Percentiles rank a stretch among this genome's conserved stretches.
Conservation (phyloP, 2,797 vertebrate genomes). For the Paedocypris micromegethes region DNA sequence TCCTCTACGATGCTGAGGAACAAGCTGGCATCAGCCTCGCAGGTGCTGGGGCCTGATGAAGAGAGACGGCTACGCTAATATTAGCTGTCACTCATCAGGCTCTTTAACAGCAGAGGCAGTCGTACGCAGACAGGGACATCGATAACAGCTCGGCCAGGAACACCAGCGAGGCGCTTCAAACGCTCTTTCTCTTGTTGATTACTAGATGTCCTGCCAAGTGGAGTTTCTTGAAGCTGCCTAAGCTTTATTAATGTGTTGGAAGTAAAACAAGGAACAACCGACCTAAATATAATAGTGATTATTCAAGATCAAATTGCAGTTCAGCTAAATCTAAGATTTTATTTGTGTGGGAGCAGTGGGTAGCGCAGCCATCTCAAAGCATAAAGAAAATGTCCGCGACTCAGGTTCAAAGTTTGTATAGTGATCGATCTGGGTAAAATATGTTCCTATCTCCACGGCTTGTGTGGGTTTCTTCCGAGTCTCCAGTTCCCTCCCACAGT, state of each 20-base stretch:
- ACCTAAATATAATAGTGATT: too few relatives aligned
- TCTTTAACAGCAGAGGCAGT: constrained; percentile 44
- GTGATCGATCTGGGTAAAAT: too few relatives aligned
- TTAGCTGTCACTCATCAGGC: constrained; percentile 43
- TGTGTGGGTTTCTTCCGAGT: too few relatives aligned
- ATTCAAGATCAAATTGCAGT: too few relatives aligned
- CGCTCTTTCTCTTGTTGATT: neutral
- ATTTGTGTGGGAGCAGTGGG: too few relatives aligned
- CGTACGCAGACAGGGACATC: constrained; percentile 9
- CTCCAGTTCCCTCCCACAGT: too few relatives aligned
- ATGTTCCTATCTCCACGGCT: too few relatives aligned
- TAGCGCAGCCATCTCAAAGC: too few relatives aligned
- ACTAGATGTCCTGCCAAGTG: constrained; percentile 14
- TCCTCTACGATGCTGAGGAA: constrained; percentile 21
- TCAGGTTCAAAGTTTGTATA: too few relatives aligned
- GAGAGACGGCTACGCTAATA: constrained; percentile 38
- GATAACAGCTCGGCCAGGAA: constrained; percentile 36
- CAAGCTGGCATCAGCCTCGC: constrained; percentile 39
- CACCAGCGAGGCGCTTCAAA: neutral
- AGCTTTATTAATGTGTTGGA: constrained; percentile 28
- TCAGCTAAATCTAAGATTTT: too few relatives aligned
- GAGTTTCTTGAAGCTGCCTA: constrained; percentile 14
- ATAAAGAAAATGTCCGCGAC: too few relatives aligned
- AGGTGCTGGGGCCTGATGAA: constrained; percentile 38
- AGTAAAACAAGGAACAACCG: too few relatives aligned